Percentiles rank a stretch among this genome's conserved stretches.
These are phyloP conservation scores for Gnathochromis pfefferi DNA, from an alignment of 2,113 vertebrate genomes.

Conservation along the genomic window DNA sequence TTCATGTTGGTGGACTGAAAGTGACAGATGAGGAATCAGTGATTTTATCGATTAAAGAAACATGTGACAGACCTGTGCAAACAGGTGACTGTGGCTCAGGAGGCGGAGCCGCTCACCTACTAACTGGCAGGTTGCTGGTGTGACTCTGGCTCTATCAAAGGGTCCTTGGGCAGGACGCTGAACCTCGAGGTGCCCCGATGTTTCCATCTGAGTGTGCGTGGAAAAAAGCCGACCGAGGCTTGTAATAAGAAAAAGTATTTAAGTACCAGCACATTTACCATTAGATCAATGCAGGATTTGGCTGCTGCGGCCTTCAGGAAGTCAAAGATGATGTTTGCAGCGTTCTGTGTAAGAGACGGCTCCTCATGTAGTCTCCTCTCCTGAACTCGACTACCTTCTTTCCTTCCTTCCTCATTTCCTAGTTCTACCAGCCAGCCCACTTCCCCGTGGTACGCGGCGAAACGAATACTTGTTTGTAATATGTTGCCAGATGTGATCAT, in stretches of 20 bases:
- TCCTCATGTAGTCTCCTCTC: not conserved
- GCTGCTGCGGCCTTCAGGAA: not conserved
- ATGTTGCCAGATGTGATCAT: not conserved
- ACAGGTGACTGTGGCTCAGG: not conserved
- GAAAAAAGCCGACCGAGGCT: not conserved
- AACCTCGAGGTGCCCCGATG: not conserved
- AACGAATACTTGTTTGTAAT: not conserved
- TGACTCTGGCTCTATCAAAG: fast-evolving
- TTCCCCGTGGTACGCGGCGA: not conserved
- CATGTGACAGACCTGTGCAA: not conserved
- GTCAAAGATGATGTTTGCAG: not conserved
- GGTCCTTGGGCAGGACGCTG: not conserved
- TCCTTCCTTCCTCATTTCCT: not conserved
- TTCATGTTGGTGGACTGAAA: not conserved
- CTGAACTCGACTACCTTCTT: not conserved
- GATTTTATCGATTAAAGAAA: not conserved
- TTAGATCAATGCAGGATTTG: not conserved
- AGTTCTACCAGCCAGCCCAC: fast-evolving
- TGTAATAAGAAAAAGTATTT: not conserved
- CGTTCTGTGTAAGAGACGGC: not conserved
- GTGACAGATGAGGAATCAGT: not conserved
- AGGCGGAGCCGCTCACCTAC: fast-evolving
- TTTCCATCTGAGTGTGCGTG: not conserved
- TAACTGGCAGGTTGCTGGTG: not conserved
- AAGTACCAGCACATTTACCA: not conserved